Conservation (phyloP, 2,113 vertebrate genomes). For the Calidris pygmaea region DNA sequence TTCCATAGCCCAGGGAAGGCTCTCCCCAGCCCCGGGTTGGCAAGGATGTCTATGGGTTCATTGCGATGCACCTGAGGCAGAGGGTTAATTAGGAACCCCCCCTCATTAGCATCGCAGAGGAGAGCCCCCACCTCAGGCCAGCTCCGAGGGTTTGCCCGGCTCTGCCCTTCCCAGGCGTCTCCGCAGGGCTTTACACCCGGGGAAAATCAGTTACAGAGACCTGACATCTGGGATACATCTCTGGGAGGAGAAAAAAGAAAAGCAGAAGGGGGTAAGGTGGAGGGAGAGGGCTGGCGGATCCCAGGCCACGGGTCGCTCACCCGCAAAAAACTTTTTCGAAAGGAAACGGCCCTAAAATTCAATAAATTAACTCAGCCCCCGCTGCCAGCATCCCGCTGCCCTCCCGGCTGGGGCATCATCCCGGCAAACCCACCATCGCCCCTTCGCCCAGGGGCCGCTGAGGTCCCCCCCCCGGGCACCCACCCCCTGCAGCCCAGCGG, state of each 20-base stretch:
- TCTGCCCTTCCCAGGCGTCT: not conserved
- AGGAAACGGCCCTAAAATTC: not conserved
- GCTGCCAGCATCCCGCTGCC: not conserved
- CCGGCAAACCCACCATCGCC: not conserved
- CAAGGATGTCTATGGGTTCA: not conserved
- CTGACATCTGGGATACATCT: not conserved
- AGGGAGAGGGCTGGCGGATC: fast-evolving
- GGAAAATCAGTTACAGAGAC: not conserved
- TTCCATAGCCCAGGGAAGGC: not conserved
- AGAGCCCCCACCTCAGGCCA: not conserved
- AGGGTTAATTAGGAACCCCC: fast-evolving
- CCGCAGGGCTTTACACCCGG: not conserved
- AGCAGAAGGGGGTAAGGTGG: fast-evolving
- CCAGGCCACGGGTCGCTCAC: fast-evolving
- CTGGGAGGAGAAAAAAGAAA: not conserved
- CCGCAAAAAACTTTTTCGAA: fast-evolving
- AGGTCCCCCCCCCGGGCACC: not conserved
- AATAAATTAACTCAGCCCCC: not conserved
- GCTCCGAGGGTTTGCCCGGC: fast-evolving
- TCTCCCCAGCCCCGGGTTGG: fast-evolving
- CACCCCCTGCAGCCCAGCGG: not conserved
- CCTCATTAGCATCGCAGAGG: no score
- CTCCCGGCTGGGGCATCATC: not conserved
- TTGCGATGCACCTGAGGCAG: fast-evolving
- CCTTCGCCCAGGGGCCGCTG: fast-evolving